Conservation (phyloP, 2,797 vertebrate genomes). For the Amblyraja radiata region DNA sequence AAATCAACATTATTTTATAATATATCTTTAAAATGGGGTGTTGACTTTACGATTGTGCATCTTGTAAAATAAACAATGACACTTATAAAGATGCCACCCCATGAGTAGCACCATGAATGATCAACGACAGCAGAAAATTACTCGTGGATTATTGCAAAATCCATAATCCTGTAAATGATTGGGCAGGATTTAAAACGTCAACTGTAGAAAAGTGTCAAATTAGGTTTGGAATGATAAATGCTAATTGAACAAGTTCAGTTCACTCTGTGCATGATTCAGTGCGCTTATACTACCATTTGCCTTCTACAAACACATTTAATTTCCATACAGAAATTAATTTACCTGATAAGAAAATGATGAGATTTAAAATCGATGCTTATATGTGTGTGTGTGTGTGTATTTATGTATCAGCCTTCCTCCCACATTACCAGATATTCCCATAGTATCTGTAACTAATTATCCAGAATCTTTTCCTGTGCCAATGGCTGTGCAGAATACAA, state of each 20-base stretch:
- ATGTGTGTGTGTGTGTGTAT: neutral
- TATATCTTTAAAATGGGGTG: neutral
- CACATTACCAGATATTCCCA: neutral
- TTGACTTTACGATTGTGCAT: neutral
- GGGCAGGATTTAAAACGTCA: neutral
- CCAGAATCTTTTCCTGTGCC: neutral
- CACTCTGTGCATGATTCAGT: neutral
- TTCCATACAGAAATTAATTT: neutral
- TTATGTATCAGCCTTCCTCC: neutral
- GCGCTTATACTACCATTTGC: neutral
- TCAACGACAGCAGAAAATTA: neutral
- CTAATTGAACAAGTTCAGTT: neutral
- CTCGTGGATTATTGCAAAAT: neutral
- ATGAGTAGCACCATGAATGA: neutral
- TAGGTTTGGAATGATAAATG: neutral
- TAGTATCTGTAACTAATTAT: neutral
- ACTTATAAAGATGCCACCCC: neutral
- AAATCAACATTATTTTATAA: neutral
- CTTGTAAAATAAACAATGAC: neutral
- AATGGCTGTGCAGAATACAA: neutral
- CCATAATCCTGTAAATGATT: neutral
- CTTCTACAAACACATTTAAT: neutral
- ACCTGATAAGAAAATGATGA: neutral
- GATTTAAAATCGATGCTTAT: neutral
- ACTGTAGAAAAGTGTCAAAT: neutral